A percentile compares a stretch with the other conserved stretches of the same genome.
Conservation (phyloP, 1,140 invertebrate genomes). For the Homarus americanus region DNA sequence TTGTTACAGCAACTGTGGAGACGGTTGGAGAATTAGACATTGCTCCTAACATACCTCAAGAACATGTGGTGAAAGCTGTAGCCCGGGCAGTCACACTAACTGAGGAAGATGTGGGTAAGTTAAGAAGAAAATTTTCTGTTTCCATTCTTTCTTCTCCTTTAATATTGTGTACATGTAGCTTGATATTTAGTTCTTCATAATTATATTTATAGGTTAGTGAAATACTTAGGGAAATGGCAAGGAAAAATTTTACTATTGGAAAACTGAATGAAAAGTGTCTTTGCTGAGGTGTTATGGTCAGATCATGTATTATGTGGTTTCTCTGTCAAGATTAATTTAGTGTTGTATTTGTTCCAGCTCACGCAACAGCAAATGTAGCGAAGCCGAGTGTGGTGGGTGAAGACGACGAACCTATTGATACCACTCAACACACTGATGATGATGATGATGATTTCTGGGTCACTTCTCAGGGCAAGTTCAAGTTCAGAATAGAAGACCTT, state of each 20-base stretch:
- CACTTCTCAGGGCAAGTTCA: constrained; percentile 94
- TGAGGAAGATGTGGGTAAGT: constrained; percentile 90
- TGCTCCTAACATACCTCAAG: constrained; percentile 89
- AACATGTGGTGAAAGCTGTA: constrained; percentile 87
- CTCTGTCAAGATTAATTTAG: too few relatives aligned
- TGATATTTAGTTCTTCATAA: too few relatives aligned
- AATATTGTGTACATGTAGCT: not conserved
- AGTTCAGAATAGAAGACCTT: constrained; percentile 93
- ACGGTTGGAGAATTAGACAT: constrained; percentile 92
- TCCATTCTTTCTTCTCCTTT: not conserved
- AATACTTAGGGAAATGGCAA: too few relatives aligned
- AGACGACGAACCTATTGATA: constrained; percentile 78
- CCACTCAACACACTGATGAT: constrained; percentile 74
- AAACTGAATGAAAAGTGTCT: too few relatives aligned
- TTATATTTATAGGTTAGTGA: too few relatives aligned
- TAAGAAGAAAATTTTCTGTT: not conserved
- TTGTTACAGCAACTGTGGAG: constrained; percentile 95
- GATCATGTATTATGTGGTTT: too few relatives aligned
- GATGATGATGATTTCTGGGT: constrained; percentile 87
- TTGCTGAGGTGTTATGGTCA: too few relatives aligned
- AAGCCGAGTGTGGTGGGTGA: constrained; percentile 84
- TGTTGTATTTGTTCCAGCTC: too few relatives aligned
- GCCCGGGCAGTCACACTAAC: constrained; percentile 93
- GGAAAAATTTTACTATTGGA: too few relatives aligned
- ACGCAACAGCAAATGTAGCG: constrained; percentile 83